Evolutionary conservation across 2,797 vertebrate species (phyloP).

Genomic region (Micrastur ruficollis): DNA sequence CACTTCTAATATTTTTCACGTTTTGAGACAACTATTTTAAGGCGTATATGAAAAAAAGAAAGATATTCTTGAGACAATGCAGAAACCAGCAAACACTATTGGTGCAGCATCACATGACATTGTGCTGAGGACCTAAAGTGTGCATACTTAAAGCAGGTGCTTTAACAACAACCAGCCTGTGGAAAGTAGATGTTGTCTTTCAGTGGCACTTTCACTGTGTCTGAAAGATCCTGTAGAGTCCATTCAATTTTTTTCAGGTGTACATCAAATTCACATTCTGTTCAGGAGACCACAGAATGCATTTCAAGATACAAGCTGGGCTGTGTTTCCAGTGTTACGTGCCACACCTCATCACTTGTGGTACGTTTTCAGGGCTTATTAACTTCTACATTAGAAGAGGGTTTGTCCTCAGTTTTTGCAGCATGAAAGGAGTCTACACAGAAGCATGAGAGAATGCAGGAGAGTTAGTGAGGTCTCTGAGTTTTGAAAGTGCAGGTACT

Average conservation of each 20-base stretch:
- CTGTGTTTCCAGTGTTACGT: background rate
- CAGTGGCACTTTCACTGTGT: background rate
- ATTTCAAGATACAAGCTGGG: background rate
- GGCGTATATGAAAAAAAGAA: background rate
- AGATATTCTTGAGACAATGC: background rate
- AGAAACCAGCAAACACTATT: background rate
- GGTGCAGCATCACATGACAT: background rate
- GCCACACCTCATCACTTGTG: background rate
- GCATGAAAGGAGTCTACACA: background rate
- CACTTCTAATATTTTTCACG: background rate
- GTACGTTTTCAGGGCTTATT: background rate
- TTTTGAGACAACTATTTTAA: background rate
- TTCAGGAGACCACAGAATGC: background rate
- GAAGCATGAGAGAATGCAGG: background rate
- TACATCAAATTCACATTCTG: background rate
- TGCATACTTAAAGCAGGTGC: background rate
- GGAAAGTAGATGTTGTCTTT: background rate
- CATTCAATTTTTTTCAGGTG: rapidly evolving
- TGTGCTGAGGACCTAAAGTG: background rate
- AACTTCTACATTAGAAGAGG: background rate
- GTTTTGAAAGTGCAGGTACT: background rate
- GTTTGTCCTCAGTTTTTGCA: background rate
- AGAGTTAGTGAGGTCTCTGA: background rate
- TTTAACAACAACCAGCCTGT: background rate
- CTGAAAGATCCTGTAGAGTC: background rate